Evolutionary conservation across 2,888 invertebrate species (phyloP), one percentile per base, ranked within the genome.

Genomic region (Dasysyrphus albostriatus): DNA sequence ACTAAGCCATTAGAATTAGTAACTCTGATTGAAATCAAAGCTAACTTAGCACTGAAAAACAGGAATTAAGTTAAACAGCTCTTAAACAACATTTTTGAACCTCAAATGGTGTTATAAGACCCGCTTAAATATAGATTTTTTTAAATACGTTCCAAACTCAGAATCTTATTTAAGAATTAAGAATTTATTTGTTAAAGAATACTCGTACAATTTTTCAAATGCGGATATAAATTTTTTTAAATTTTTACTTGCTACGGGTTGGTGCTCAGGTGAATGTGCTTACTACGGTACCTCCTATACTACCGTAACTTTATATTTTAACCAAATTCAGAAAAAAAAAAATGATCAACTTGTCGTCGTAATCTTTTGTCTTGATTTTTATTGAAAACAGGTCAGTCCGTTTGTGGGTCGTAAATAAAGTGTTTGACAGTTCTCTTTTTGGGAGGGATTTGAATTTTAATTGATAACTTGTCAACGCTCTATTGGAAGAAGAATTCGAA

Each of bases 321-420:
- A 42, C 70, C 58, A 19, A 75, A 83, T 63, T 74, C 58, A 61
- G 39, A 32, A 49, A 37, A 19, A 37, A 19, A 59, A 69, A 74
- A 37, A 70, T 61, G 54, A 63, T 16, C 65, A 34, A 58, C 42
- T 67, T 72, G 82, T 76, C 59, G 76, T 59, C 59, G 76, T 59
- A 82, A 82, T 82, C 72, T 47, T 58, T 59, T 47, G 63, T 73
- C 34, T 54, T 7, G 24, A 54, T 59, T 73, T 83, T 67, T 77
- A 51, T 76, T 67, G 59, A 51, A 24, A 24, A 72, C 65, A 37
- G 72, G 70, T 76, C 70, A 42, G 65, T 49, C 58, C 51, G 10
- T 37, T 69, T 69, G 54, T 37, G 29, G 51, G 19, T 54, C 49
- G 32, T 83, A 83, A 77, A 83, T 83, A 39, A 42, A 8, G 5